Conservation (phyloP, 64 coral and sea anemone genomes). For the Anthopleura sola region DNA sequence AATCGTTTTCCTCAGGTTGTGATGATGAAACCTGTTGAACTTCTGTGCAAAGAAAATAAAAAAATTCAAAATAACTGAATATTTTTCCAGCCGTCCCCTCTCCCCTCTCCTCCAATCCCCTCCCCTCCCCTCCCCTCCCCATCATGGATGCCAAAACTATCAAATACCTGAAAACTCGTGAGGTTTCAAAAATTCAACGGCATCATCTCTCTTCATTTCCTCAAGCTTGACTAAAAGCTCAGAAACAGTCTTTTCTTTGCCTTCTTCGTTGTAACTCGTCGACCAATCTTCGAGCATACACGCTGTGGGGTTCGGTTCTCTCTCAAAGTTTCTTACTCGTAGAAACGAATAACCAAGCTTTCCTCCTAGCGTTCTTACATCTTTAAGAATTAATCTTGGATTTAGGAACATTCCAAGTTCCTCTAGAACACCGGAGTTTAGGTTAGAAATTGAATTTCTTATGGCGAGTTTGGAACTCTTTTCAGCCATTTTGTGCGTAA, state of each 20-base stretch:
- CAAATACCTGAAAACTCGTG: constrained; percentile 71
- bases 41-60: no score
- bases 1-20: background rate
- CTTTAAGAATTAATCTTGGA: constrained; percentile 64
- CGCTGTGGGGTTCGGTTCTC: constrained; percentile 54
- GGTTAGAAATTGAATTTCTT: background rate
- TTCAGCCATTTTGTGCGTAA: background rate
- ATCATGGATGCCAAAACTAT: background rate
- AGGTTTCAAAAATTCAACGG: constrained; percentile 66
- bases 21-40: background rate
- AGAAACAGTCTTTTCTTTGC: constrained; percentile 65
- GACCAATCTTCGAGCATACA: constrained; percentile 52
- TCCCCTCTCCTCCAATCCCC: background rate
- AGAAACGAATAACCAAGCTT: constrained; percentile 67
- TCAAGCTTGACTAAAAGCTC: constrained; percentile 45
- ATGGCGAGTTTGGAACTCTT: background rate
- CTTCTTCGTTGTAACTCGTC: constrained; percentile 7
- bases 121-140: background rate
- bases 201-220: constrained; percentile 78
- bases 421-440: background rate
- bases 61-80: no score
- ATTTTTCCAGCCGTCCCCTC: background rate
- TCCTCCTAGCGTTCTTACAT: constrained; percentile 79
- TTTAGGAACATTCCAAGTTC: constrained; percentile 73
- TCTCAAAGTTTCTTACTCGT: constrained; percentile 63